Conservation (phyloP, 53 echinoderm and acorn worm species). For the Echinometra lucunter region DNA sequence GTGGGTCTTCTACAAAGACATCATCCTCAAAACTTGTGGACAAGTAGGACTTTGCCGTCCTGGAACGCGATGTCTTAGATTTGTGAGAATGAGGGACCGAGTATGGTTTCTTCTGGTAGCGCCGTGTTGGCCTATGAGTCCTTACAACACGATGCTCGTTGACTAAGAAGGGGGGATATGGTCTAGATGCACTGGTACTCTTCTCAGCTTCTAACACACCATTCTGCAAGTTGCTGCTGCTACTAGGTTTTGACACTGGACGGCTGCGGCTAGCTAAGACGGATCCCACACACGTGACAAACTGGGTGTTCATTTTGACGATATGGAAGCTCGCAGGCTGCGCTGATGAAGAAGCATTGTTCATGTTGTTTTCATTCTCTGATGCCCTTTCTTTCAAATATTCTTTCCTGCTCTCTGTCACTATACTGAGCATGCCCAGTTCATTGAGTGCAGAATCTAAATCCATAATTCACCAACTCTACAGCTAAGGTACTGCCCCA, state of each 20-base stretch:
- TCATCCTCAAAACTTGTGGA: slow-evolving; percentile 64
- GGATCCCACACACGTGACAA: slow-evolving; percentile 85
- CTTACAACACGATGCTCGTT: slow-evolving; percentile 73
- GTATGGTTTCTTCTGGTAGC: slow-evolving; percentile 78
- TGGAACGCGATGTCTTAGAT: neutral
- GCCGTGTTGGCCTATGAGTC: slow-evolving; percentile 64
- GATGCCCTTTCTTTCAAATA: slow-evolving; percentile 77
- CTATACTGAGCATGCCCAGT: slow-evolving; percentile 95
- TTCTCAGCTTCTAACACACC: slow-evolving; percentile 73
- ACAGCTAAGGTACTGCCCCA: neutral
- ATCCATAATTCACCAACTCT: slow-evolving; percentile 73
- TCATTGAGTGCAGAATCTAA: slow-evolving; percentile 91
- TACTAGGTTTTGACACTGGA: neutral
- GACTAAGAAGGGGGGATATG: slow-evolving; percentile 59
- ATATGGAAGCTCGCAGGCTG: slow-evolving; percentile 76
- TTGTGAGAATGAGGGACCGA: slow-evolving; percentile 72
- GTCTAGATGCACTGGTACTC: slow-evolving; percentile 75
- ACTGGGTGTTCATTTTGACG: slow-evolving; percentile 83
- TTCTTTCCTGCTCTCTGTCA: slow-evolving; percentile 93
- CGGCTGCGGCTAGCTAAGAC: slow-evolving; percentile 62
- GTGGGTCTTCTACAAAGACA: slow-evolving; percentile 51
- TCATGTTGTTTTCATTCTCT: slow-evolving; percentile 23
- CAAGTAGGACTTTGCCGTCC: neutral
- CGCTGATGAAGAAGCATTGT: slow-evolving; percentile 15
- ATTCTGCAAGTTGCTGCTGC: neutral